A percentile compares a stretch with the other conserved stretches of the same genome.
These are phyloP conservation scores for Brenthis daphne DNA, from an alignment of 2,888 invertebrate genomes.

Conservation along the genomic window DNA sequence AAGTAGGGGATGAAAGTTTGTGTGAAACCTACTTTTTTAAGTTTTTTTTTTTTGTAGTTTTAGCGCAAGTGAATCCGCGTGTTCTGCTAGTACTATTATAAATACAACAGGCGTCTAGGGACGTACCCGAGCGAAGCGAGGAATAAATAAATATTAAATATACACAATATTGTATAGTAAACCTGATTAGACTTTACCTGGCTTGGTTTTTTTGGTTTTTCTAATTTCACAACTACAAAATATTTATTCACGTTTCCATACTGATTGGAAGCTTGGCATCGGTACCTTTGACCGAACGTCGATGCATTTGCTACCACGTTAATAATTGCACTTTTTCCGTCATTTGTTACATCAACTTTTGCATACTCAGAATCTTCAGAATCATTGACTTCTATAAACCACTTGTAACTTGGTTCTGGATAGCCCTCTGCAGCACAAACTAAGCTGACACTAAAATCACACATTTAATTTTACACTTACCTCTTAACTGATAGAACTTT, in stretches of 20 bases:
- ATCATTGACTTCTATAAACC: slow-evolving; percentile 55
- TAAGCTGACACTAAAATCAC: slow-evolving; percentile 58
- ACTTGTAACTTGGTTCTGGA: slow-evolving; percentile 61
- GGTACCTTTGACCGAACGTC: slow-evolving; percentile 54
- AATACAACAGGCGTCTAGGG: background rate
- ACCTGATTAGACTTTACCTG: slow-evolving; percentile 46
- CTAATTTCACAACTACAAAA: slow-evolving; percentile 52
- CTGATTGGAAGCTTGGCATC: slow-evolving; percentile 59
- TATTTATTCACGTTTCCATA: slow-evolving; percentile 53
- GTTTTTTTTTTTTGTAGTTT: too few species aligned
- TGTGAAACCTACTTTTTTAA: too few species aligned
- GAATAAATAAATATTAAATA: too few species aligned
- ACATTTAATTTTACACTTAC: background rate
- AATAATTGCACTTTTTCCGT: slow-evolving; percentile 50
- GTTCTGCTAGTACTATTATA: too few species aligned
- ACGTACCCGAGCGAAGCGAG: background rate
- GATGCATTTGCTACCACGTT: slow-evolving; percentile 51
- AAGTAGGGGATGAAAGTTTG: too few species aligned
- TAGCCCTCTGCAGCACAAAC: slow-evolving; percentile 58
- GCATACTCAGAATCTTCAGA: slow-evolving; percentile 52
- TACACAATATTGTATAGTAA: too few species aligned
- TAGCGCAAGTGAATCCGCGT: too few species aligned
- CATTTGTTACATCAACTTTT: slow-evolving; percentile 52
- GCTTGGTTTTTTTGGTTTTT: slow-evolving; percentile 52
- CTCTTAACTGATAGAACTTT: background rate